Percentiles rank a stretch among this genome's conserved stretches.
phyloP scores from a whole-genome alignment of 2,797 vertebrate species.

The Halcyon badia region DNA sequence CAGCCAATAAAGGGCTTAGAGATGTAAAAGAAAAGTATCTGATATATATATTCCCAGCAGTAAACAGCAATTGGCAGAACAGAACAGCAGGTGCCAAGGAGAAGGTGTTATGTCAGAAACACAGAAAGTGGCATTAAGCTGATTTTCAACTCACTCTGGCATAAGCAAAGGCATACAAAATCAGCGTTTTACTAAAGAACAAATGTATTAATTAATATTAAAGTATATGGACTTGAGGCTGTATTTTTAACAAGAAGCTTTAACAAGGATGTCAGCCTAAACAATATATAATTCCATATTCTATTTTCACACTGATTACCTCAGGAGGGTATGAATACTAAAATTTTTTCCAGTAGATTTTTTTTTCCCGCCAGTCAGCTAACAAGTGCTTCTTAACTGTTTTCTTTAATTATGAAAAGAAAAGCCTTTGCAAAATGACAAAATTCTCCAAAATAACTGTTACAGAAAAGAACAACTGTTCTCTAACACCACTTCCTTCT shows the following conservation, averaged over 20 bases:
- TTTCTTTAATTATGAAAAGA: conserved; percentile 30
- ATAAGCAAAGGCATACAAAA: background rate
- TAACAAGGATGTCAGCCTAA: conserved; percentile 7
- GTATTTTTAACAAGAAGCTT: conserved; percentile 4
- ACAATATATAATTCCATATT: background rate
- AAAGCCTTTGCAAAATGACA: background rate
- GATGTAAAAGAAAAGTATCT: background rate
- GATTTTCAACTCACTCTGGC: background rate
- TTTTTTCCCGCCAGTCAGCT: background rate
- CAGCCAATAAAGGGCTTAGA: background rate
- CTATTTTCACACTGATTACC: conserved; percentile 5
- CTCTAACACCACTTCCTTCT: background rate
- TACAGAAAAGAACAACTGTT: background rate
- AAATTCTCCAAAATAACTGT: background rate
- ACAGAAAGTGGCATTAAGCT: background rate
- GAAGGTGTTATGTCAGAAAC: conserved; percentile 9
- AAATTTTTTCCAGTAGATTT: background rate
- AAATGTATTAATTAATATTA: background rate
- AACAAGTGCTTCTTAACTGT: background rate
- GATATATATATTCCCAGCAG: background rate
- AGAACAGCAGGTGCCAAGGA: conserved; percentile 28
- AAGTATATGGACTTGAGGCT: background rate
- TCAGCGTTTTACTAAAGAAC: background rate
- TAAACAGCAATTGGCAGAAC: conserved; percentile 32
- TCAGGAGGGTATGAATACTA: background rate